Base-by-base conservation (phyloP, 1,140 invertebrate genomes). In the Arctopsyche grandis region DNA sequence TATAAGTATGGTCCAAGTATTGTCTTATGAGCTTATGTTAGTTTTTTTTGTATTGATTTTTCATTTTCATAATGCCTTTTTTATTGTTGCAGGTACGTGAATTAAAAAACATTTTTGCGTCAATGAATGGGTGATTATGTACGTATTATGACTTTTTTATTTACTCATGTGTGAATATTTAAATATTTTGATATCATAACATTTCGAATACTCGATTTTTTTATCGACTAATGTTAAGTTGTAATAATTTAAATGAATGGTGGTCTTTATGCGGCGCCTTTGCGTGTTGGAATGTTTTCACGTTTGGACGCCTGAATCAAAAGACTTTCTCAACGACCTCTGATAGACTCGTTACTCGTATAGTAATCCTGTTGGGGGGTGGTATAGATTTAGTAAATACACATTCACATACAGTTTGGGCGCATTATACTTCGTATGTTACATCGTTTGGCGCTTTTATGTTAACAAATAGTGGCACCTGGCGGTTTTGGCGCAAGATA, bases 281-380 rank as follows among this genome's bases (percentile, higher is more conserved):
- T 71, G 69, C 46, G 69, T 52, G 46, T 10, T 5, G 22, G 21
- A 74, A 74, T 73, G 26, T 26, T 66, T 24, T 66, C 63, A 66
- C 63, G 63, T 74, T 29, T 16, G 48, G 22, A 74, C 71, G 71
- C 56, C 48, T 74, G 29, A 74, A 74, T 74, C 46, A 74, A 74
- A 74, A 74, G 71, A 29, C 48, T 74, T 74, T 56, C 7, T 10
- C 46, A 29, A 22, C 22, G 44, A 74, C 43, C 22, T 74, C 44
- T 26, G 71, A 74, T 22, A 74, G n/a, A 9, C 19, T 14, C 16
- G n/a, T 21, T 12, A 52, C 48, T 24, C n/a, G n/a, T n/a, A n/a
- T n/a, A 10, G 10, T 46, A 74, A 74, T 26, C 71, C n/a, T 10
- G 19, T 16, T 29, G 46, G 56, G 46, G 5, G 71, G 10, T 74